A percentile compares a stretch with the other conserved stretches of the same genome.
Evolutionary conservation across 2,113 vertebrate genomes (phyloP).

Genomic region (Podiceps cristatus): DNA sequence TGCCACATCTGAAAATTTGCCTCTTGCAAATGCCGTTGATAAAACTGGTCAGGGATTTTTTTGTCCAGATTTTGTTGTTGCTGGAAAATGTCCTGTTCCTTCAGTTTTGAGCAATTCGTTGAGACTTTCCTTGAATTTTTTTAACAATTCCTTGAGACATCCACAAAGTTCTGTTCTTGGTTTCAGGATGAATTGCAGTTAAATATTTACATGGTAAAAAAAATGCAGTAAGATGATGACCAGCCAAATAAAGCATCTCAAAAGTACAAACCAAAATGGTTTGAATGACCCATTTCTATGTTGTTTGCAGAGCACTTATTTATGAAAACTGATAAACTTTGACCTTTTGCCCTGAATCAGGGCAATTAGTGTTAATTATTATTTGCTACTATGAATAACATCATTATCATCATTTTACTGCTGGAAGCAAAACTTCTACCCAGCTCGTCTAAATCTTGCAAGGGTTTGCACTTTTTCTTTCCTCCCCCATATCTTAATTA

Average conservation of each 20-base stretch:
- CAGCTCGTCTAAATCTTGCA: neutral
- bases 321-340: neutral
- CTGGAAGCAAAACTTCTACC: neutral
- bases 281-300: neutral
- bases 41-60: neutral
- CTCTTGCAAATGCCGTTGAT: neutral
- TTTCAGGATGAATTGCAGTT: neutral
- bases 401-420: neutral
- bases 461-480: neutral
- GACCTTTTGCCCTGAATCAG: neutral
- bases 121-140: neutral
- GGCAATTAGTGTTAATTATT: neutral
- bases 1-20: neutral
- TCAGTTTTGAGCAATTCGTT: neutral
- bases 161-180: neutral
- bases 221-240: constrained; percentile 9
- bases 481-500: neutral
- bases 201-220: neutral
- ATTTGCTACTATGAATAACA: neutral
- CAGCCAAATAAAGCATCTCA: neutral
- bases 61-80: neutral
- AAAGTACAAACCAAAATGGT: neutral
- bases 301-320: neutral
- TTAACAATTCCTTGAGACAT: neutral
- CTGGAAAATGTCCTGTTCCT: neutral